phyloP scores from a whole-genome alignment of 1,140 invertebrate genomes.

The Steinernema feltiae region DNA sequence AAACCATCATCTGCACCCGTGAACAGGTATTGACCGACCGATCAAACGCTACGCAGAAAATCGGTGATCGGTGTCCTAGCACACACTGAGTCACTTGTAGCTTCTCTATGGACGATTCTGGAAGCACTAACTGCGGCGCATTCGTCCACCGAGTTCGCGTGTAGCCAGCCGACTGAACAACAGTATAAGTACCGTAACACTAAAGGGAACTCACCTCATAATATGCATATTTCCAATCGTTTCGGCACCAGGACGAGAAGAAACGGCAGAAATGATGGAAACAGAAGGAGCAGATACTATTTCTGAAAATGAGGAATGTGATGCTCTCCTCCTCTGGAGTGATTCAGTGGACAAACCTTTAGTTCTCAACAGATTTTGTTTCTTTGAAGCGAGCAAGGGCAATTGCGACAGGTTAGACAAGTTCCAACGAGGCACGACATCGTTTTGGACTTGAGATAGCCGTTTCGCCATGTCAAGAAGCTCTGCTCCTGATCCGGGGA shows the following conservation, averaged over 20 bases:
- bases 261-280: too few relatives aligned
- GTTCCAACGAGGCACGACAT: neutral
- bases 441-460: neutral
- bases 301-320: too few relatives aligned
- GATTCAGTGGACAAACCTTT: too few relatives aligned
- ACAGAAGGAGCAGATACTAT: neutral
- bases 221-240: conserved; percentile 26
- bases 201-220: conserved; percentile 63
- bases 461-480: neutral
- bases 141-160: conserved; percentile 67
- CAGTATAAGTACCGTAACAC: too few relatives aligned
- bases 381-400: neutral
- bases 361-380: conserved; percentile 16
- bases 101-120: neutral
- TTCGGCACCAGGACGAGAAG: too few relatives aligned
- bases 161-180: conserved; percentile 62
- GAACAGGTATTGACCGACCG: conserved; percentile 80
- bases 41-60: conserved; percentile 93
- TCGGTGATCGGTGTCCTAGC: conserved; percentile 85
- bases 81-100: conserved; percentile 65
- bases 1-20: conserved; percentile 95
- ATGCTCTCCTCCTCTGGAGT: too few relatives aligned
- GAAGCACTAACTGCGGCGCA: conserved; percentile 64
- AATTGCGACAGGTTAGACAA: neutral
- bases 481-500: conserved; percentile 13